A percentile compares a stretch with the other conserved stretches of the same genome.
Evolutionary conservation across 92 coral and sea anemone genomes (phyloP).

Genomic region (Muricea muricata): DNA sequence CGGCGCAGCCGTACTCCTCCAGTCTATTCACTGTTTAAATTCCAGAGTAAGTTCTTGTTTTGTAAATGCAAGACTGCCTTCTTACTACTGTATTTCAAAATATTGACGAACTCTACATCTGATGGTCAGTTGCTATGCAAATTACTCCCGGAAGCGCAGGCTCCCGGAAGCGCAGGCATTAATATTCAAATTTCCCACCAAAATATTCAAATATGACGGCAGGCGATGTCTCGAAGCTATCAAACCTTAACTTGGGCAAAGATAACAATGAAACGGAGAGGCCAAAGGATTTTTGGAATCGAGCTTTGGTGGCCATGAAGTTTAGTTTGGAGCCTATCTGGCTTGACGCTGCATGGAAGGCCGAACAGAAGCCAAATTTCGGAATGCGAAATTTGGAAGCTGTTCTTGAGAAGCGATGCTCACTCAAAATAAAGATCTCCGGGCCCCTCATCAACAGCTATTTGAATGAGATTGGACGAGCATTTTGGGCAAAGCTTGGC

Average conservation of each 20-base stretch:
- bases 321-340: conserved; percentile 31
- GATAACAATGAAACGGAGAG: conserved; percentile 37
- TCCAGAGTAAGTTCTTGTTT: too few species aligned
- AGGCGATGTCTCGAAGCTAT: not conserved
- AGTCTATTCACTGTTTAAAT: too few species aligned
- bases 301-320: conserved; percentile 43
- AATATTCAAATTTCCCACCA: conserved; percentile 1
- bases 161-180: conserved; percentile 17
- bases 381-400: conserved; percentile 51
- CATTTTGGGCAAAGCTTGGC: too few species aligned
- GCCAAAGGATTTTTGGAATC: conserved; percentile 43
- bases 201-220: conserved; percentile 1
- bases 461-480: too few species aligned
- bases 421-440: too few species aligned
- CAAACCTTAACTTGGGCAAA: not conserved
- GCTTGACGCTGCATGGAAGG: conserved; percentile 6
- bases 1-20: too few species aligned
- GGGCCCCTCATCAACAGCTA: too few species aligned
- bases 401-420: too few species aligned
- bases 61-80: too few species aligned
- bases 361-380: conserved; percentile 47
- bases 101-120: too few species aligned
- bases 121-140: conserved; percentile 33
- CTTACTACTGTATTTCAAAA: too few species aligned
- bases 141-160: conserved; percentile 9